A percentile compares a stretch with the other conserved stretches of the same genome.
phyloP scores from a whole-genome alignment of 2,888 invertebrate species.

The Clostera curtula region DNA sequence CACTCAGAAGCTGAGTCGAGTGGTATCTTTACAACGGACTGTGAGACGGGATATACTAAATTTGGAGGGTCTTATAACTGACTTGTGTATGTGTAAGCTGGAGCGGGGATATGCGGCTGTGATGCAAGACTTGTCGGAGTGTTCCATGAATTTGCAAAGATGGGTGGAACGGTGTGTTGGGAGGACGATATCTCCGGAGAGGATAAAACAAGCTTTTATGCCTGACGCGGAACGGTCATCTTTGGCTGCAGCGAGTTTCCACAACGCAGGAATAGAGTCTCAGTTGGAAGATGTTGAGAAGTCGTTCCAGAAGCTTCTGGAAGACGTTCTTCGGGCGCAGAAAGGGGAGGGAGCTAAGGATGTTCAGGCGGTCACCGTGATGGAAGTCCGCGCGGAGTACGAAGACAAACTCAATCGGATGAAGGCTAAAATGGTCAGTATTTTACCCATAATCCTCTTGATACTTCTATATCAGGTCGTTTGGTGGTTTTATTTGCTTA shows the following conservation, averaged over 20 bases:
- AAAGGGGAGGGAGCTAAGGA: conserved; percentile 41
- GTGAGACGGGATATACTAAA: conserved; percentile 55
- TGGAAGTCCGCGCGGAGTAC: conserved; percentile 78
- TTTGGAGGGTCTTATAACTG: conserved; percentile 42
- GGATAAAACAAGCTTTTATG: conserved; percentile 54
- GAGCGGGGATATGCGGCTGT: conserved; percentile 56
- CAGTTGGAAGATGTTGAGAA: conserved; percentile 58
- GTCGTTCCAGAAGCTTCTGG: conserved; percentile 52
- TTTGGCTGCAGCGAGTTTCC: conserved; percentile 37
- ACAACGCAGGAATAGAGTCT: conserved; percentile 52
- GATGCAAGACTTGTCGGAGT: conserved; percentile 57
- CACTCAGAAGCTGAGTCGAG: conserved; percentile 47
- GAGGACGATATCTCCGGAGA: conserved; percentile 48
- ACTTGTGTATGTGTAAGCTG: conserved; percentile 42
- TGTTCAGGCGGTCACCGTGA: conserved; percentile 46
- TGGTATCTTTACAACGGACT: conserved; percentile 54
- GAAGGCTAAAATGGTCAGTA: conserved; percentile 88
- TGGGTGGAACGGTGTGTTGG: conserved; percentile 56
- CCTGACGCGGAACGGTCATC: conserved; percentile 41
- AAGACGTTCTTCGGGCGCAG: conserved; percentile 43
- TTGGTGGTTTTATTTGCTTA: conserved; percentile 66
- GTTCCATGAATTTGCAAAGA: conserved; percentile 52
- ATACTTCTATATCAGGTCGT: conserved; percentile 64
- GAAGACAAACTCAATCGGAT: conserved; percentile 85
- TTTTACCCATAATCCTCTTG: conserved; percentile 58